Conservation (phyloP, 2,113 vertebrate species). For the Miniopterus natalensis region DNA sequence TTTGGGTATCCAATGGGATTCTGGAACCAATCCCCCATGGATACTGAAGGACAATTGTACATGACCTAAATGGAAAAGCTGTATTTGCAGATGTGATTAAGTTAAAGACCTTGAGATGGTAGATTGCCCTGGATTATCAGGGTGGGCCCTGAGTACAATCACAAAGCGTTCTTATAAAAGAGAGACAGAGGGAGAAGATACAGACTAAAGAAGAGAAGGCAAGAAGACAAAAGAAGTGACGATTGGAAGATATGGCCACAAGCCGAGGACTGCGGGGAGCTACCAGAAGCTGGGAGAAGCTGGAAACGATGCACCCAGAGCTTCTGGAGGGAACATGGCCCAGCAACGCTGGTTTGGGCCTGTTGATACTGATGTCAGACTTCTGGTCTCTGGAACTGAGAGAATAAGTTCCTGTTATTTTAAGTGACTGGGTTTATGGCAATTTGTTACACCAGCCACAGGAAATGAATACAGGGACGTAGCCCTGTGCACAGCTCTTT, state of each 20-base stretch:
- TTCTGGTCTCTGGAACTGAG: neutral
- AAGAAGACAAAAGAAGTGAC: neutral
- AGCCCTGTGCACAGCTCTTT: neutral
- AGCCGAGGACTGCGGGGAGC: neutral
- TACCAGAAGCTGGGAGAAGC: neutral
- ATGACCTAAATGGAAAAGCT: neutral
- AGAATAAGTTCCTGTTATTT: conserved; percentile 26
- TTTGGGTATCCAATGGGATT: neutral
- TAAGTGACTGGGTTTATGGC: conserved; percentile 7
- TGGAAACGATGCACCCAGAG: neutral
- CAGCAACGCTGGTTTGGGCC: neutral
- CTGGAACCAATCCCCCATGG: neutral
- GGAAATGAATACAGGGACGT: neutral
- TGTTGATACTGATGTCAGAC: neutral
- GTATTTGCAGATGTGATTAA: neutral
- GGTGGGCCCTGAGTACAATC: neutral
- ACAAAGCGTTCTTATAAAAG: neutral
- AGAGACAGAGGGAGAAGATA: neutral
- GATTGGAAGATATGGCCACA: neutral
- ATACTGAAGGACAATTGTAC: neutral
- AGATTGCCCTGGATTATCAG: neutral
- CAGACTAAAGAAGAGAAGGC: neutral
- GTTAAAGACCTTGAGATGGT: neutral
- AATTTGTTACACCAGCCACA: neutral
- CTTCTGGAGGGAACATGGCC: neutral